Evolutionary conservation across 2,888 invertebrate genomes (phyloP), one percentile per base, ranked within the genome.

Genomic region (Agrotis exclamationis): DNA sequence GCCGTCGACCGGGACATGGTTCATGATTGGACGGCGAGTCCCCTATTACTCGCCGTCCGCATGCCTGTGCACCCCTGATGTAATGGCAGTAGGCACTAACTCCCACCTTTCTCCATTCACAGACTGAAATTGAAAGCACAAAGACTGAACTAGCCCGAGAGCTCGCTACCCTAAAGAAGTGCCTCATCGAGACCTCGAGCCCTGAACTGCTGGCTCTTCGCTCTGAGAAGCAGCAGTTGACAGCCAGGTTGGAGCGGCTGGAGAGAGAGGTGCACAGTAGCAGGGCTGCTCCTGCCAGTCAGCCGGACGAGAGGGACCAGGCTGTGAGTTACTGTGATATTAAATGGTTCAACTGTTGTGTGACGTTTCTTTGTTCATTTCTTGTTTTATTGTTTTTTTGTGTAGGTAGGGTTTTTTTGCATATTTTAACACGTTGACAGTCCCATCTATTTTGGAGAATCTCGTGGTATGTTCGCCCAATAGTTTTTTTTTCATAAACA

Each of bases 51-150:
- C 24, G 24, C 3, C 24, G 24, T 24, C 24, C 2, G 24, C 24
- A 24, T 24, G 24, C 24, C 24, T 3, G 24, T 3, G 24, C 24
- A 24, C 28, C 28, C 28, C 28, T 28, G 28, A 28, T 5, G 5
- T 4, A 28, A 18, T 18, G 9, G 16, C 16, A 16, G 0, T 13
- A n/a, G 5, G 2, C n/a, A 33, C 22, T 74, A 14, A 74, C 39
- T 11, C 11, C 18, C 0, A 6, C 18, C 6, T 33, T 20, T 60
- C 18, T 22, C 54, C 16, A 50, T 24, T 18, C 9, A 62, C 84
- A 96, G 96, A 94, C 91, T 44, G 96, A 96, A 84, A 91, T 96
- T 47, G 95, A 96, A 76, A 89, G 90, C 51, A 96, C 96, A 79
- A 95, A 95, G 67, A 84, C 87, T 0, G 92, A 94, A 22, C 83